Evolutionary conservation across 1,140 invertebrate species (phyloP).

Genomic region (Ceratosolen solmsi): DNA sequence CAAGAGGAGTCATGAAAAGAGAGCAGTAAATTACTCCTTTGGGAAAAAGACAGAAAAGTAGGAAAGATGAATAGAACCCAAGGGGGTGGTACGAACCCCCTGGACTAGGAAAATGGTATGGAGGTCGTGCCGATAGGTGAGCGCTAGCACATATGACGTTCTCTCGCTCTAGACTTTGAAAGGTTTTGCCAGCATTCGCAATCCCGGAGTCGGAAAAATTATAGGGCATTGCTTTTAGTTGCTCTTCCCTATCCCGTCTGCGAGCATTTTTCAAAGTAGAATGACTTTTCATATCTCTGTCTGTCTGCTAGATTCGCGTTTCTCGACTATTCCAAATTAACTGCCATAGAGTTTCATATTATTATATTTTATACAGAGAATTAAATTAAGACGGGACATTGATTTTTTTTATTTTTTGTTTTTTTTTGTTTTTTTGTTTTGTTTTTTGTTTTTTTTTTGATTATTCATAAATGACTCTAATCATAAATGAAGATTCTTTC

Average conservation of each 20-base stretch:
- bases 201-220: slow-evolving; percentile 37
- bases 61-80: slow-evolving; percentile 61
- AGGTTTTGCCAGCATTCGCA: slow-evolving; percentile 35
- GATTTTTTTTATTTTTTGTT: too few relatives aligned
- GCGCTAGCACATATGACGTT: slow-evolving; percentile 27
- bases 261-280: not conserved
- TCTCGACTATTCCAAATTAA: not conserved
- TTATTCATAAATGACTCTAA: too few relatives aligned
- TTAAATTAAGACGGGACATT: not conserved
- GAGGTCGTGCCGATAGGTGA: slow-evolving; percentile 23
- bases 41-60: slow-evolving; percentile 53
- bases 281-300: not conserved
- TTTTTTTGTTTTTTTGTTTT: too few relatives aligned
- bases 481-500: too few relatives aligned
- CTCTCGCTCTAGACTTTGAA: slow-evolving; percentile 31
- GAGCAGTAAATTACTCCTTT: slow-evolving; percentile 57
- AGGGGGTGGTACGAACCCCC: slow-evolving; percentile 55
- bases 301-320: not conserved
- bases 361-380: not conserved
- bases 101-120: slow-evolving; percentile 36
- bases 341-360: not conserved
- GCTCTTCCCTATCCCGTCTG: not conserved
- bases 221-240: slow-evolving; percentile 42
- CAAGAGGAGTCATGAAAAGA: slow-evolving; percentile 36
- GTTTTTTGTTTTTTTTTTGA: too few relatives aligned